These are phyloP conservation scores for Ethmia dodecea DNA, from an alignment of 2,888 invertebrate species.

Conservation along the genomic window DNA sequence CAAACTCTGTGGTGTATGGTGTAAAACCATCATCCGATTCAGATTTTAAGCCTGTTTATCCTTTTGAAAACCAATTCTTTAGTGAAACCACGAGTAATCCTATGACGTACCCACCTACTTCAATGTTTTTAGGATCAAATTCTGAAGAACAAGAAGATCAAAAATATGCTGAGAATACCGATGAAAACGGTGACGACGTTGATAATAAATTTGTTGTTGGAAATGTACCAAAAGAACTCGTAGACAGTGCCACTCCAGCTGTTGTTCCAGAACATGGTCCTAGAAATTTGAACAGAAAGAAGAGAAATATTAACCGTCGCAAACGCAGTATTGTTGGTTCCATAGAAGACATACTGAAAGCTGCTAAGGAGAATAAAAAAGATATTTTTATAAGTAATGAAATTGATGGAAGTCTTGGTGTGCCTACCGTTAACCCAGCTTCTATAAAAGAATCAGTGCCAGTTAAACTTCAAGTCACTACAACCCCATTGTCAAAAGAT, in stretches of 20 bases:
- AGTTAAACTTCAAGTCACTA: constrained; percentile 25
- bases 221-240: constrained; percentile 78
- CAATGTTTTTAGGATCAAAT: constrained; percentile 67
- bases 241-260: constrained; percentile 73
- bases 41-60: constrained; percentile 69
- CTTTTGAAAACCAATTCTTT: constrained; percentile 60
- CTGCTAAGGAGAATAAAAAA: constrained; percentile 53
- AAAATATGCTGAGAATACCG: constrained; percentile 45
- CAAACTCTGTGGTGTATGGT: constrained; percentile 63
- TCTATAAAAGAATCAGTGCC: constrained; percentile 24
- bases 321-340: constrained; percentile 53
- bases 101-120: constrained; percentile 60
- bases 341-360: constrained; percentile 58
- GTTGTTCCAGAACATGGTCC: constrained; percentile 83
- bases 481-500: constrained; percentile 32
- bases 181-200: constrained; percentile 31
- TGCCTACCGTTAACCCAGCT: constrained; percentile 35
- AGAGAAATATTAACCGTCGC: constrained; percentile 24
- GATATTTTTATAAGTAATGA: constrained; percentile 68
- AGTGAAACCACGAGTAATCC: constrained; percentile 60
- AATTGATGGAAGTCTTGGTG: constrained; percentile 55
- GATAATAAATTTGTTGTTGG: constrained; percentile 82
- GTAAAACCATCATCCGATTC: constrained; percentile 60
- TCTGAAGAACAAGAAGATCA: constrained; percentile 45
- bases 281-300: constrained; percentile 56